Evolutionary conservation across 1,140 invertebrate genomes (phyloP), one percentile per base, ranked within the genome.

Genomic region (Argopecten irradians): DNA sequence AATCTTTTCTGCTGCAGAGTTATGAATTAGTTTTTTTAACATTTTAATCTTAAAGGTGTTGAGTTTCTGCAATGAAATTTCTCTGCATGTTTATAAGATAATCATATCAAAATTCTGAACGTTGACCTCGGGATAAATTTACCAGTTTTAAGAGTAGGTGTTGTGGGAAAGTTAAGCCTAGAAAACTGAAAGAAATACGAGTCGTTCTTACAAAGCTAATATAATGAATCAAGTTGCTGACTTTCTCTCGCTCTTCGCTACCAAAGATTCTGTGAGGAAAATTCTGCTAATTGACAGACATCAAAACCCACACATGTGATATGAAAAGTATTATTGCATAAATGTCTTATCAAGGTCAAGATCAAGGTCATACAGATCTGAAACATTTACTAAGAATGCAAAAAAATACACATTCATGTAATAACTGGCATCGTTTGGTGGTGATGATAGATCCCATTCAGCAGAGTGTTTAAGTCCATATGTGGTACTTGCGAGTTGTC

Each of bases 251-350:
- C 55, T n/a, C 28, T 1, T 71, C 28, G 13, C 28, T 71, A 71
- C 28, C 55, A 71, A 28, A 71, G 55, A 71, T n/a, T 55, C 22
- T 46, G 2, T 46, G 43, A 19, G 55, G 55, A 16, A 11, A 71
- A 71, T 71, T 71, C n/a, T 71, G 55, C 55, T 28, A 71, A 71
- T 71, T 28, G 55, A n/a, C 55, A 71, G 55, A 71, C 55, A 71
- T 71, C 0, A 71, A 71, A 71, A 22, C 14, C 11, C 13, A 39
- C 55, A 71, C 55, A 71, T 71, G 55, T 28, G 28, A 71, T 19
- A 11, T 3, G 11, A 71, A 71, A 28, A 71, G 22, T 46, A 19
- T 46, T 71, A 71, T 71, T 71, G n/a, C 55, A 71, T 71, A n/a
- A 71, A 0, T 16, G 55, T 46, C n/a, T 71, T 71, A 71, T 71